A percentile compares a stretch with the other conserved stretches of the same genome.
Conservation (phyloP, 2,113 vertebrate species). For the Dendrocopos noguchii region DNA sequence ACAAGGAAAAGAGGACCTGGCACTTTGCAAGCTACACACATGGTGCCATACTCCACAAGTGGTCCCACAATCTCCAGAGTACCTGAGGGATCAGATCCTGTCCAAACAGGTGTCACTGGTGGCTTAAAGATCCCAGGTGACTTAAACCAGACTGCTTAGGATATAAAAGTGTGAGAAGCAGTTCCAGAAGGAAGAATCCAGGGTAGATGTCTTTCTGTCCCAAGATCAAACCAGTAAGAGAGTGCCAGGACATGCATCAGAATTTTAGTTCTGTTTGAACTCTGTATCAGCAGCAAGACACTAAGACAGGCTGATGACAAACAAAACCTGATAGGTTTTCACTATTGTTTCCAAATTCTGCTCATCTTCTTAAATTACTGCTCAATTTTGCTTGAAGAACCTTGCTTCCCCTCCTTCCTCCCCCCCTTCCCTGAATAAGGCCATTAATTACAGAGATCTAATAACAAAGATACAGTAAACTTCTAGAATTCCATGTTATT, state of each 20-base stretch:
- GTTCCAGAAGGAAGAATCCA: not conserved
- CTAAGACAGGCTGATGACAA: not conserved
- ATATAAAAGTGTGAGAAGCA: not conserved
- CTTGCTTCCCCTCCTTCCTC: not conserved
- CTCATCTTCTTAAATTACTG: not conserved
- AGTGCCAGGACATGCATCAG: not conserved
- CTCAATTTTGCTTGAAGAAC: not conserved
- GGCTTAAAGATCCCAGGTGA: not conserved
- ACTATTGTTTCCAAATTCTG: not conserved
- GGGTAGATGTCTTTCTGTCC: not conserved
- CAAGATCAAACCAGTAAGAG: not conserved
- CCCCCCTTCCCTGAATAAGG: not conserved
- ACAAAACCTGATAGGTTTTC: not conserved
- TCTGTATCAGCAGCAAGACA: not conserved
- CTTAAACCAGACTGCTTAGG: not conserved
- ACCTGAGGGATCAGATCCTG: not conserved
- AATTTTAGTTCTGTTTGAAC: not conserved
- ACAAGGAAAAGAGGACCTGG: not conserved
- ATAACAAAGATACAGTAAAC: slow-evolving; percentile 22
- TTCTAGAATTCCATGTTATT: not conserved
- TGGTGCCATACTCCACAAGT: not conserved
- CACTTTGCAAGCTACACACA: not conserved
- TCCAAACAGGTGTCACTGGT: not conserved
- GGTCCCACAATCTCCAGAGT: not conserved
- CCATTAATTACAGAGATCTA: not conserved